These are phyloP conservation scores for Ailuropoda melanoleuca DNA, from an alignment of 2,113 vertebrate species.

Conservation along the genomic window DNA sequence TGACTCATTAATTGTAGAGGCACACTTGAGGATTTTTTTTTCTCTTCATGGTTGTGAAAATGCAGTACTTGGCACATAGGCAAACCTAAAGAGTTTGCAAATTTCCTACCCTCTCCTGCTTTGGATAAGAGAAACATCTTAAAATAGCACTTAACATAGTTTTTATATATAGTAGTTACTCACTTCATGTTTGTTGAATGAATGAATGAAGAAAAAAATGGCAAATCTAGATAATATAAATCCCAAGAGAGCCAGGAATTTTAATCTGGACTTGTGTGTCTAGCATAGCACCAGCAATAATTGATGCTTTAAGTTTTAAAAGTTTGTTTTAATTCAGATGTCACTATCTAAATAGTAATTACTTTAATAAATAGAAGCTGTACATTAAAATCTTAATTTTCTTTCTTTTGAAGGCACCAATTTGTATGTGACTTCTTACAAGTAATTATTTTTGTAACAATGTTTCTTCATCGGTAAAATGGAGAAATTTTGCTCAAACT, in stretches of 20 bases:
- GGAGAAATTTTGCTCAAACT: conserved; percentile 3
- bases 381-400: conserved; percentile 41
- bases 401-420: neutral
- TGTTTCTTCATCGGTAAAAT: conserved; percentile 32
- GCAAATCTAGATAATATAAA: neutral
- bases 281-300: neutral
- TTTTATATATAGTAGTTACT: conserved; percentile 12
- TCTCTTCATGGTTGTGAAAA: conserved; percentile 17
- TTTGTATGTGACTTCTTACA: neutral
- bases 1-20: conserved; percentile 5
- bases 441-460: conserved; percentile 23
- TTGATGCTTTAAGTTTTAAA: neutral
- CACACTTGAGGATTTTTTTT: neutral
- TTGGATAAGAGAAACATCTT: conserved; percentile 30
- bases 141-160: conserved; percentile 29
- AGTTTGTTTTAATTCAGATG: neutral
- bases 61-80: conserved; percentile 7
- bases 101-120: neutral
- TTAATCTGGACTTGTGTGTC: conserved; percentile 5
- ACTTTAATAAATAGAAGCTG: conserved; percentile 5
- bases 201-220: neutral
- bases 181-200: neutral
- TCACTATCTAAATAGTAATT: neutral
- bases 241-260: conserved; percentile 14
- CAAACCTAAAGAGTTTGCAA: conserved; percentile 11